Conservation (phyloP, 1,140 invertebrate genomes). For the Chironomus tepperi region DNA sequence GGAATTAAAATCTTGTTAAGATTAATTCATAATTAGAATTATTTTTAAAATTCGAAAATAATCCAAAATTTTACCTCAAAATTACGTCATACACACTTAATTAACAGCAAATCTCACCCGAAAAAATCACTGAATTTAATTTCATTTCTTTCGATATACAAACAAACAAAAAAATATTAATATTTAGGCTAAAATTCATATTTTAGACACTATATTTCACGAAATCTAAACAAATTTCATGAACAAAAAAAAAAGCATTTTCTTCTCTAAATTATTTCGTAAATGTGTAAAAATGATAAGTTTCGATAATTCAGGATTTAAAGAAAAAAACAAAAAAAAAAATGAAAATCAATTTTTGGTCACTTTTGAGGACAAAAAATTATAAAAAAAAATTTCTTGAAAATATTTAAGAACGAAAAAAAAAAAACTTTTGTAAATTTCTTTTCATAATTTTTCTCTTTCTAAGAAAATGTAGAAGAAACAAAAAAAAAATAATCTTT, state of each 20-base stretch:
- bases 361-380: neutral
- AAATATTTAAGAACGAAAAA: slow-evolving; percentile 2
- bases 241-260: neutral
- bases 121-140: neutral
- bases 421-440: slow-evolving; percentile 13
- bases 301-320: slow-evolving; percentile 1
- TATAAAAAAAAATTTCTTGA: neutral
- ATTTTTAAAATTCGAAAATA: neutral
- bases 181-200: slow-evolving; percentile 1
- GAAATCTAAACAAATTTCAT: neutral
- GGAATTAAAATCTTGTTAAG: too few relatives aligned
- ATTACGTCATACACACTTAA: neutral
- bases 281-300: slow-evolving; percentile 9
- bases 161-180: too few relatives aligned
- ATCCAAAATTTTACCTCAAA: neutral
- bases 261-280: slow-evolving; percentile 13
- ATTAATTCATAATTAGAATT: neutral
- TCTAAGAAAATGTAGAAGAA: slow-evolving; percentile 2
- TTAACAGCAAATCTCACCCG: neutral
- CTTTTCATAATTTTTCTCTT: slow-evolving; percentile 9
- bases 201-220: neutral
- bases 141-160: neutral
- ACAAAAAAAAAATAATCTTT: slow-evolving; percentile 7
- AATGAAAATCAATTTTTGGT: neutral
- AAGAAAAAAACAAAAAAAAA: neutral